Conservation (phyloP, 2,113 vertebrate genomes). For the Macrotus californicus region DNA sequence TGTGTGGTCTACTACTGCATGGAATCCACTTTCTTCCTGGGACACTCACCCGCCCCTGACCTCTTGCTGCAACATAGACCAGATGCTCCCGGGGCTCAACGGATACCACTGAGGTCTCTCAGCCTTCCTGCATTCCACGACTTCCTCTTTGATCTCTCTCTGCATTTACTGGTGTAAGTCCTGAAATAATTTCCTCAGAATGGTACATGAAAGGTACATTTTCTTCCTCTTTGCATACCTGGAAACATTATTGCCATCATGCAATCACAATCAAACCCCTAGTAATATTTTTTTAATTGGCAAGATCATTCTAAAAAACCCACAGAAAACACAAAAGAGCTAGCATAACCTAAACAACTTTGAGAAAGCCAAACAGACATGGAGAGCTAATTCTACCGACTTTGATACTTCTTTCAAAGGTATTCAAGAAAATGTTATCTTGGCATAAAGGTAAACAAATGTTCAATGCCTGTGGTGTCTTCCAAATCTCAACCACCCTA, state of each 20-base stretch:
- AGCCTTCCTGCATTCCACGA: background rate
- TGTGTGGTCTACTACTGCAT: background rate
- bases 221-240: conserved; percentile 29
- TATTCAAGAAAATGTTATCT: background rate
- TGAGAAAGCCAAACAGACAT: background rate
- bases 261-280: background rate
- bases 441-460: background rate
- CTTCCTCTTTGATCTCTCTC: conserved; percentile 21
- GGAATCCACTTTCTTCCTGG: background rate
- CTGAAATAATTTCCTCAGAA: conserved; percentile 49
- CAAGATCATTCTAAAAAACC: background rate
- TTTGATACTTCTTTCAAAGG: background rate
- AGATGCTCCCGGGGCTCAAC: background rate
- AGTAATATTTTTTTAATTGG: background rate
- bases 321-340: background rate
- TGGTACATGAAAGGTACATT: background rate
- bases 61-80: conserved; percentile 13
- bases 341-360: background rate
- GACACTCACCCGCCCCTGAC: background rate
- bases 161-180: conserved; percentile 47
- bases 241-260: background rate
- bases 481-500: background rate
- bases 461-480: background rate
- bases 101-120: background rate
- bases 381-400: background rate